A percentile compares a stretch with the other conserved stretches of the same genome.
Conservation (phyloP, 1,140 invertebrate species). For the Cydia fagiglandana region DNA sequence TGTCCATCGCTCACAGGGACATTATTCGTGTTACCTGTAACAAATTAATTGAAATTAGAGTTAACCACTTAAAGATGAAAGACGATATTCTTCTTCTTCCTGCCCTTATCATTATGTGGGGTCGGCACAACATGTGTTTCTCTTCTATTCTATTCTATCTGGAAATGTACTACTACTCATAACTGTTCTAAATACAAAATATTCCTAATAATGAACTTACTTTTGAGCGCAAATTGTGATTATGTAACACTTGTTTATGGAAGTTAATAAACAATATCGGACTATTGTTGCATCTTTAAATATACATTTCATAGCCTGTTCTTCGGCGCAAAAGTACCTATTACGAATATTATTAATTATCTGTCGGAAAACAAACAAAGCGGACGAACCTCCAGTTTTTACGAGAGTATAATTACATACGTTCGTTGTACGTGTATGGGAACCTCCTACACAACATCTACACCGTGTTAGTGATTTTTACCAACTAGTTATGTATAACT, state of each 20-base stretch:
- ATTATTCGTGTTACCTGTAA: slow-evolving; percentile 60
- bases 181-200: no score
- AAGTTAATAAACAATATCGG: background rate
- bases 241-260: background rate
- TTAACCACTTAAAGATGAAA: no score
- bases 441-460: background rate
- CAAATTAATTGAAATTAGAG: slow-evolving; percentile 15
- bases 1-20: slow-evolving; percentile 82
- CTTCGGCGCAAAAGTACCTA: background rate
- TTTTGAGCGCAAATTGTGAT: no score
- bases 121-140: no score
- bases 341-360: slow-evolving; percentile 23
- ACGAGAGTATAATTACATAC: background rate
- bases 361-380: slow-evolving; percentile 17
- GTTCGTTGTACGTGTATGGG: background rate
- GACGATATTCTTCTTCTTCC: no score
- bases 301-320: background rate
- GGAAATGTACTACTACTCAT: no score
- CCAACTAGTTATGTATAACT: no score
- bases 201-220: no score
- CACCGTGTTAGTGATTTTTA: no score
- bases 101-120: no score
- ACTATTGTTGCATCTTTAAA: background rate
- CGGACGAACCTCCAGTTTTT: slow-evolving; percentile 10
- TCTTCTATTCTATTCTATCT: no score